Evolutionary conservation across 1,140 invertebrate genomes (phyloP).

Genomic region (Leptinotarsa defecta): DNA sequence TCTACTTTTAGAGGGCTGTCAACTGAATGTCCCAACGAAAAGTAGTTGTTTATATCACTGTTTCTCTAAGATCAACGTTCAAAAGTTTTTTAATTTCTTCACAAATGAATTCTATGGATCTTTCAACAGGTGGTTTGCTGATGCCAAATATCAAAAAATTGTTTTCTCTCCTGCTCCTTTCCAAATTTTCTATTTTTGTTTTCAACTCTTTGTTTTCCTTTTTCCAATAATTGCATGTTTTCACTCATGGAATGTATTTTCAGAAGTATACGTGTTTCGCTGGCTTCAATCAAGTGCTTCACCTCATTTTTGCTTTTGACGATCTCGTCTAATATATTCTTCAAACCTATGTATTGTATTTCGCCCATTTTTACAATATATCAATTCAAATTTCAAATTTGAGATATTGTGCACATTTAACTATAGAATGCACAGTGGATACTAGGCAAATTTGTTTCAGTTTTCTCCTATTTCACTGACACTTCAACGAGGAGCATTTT

Average conservation of each 20-base stretch:
- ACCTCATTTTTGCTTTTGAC: background rate
- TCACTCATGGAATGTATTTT: background rate
- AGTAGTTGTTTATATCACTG: too few relatives aligned
- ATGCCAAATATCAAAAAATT: too few relatives aligned
- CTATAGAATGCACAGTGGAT: too few relatives aligned
- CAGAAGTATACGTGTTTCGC: background rate
- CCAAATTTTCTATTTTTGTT: background rate
- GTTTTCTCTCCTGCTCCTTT: background rate
- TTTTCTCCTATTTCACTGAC: too few relatives aligned
- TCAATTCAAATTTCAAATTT: background rate
- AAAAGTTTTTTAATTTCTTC: too few relatives aligned
- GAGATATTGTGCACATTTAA: background rate
- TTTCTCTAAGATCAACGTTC: too few relatives aligned
- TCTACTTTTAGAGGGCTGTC: too few relatives aligned
- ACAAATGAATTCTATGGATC: too few relatives aligned
- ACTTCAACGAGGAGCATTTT: too few relatives aligned
- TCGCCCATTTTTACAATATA: background rate
- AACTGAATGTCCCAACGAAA: too few relatives aligned
- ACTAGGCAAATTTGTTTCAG: too few relatives aligned
- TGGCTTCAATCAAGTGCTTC: background rate
- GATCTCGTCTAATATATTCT: constrained; percentile 3
- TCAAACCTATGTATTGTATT: background rate
- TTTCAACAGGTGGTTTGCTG: too few relatives aligned
- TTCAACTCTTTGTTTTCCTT: background rate
- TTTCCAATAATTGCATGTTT: background rate